Evolutionary conservation across 2,888 invertebrate genomes (phyloP), one percentile per base, ranked within the genome.

Genomic region (Acrobasis repandana): DNA sequence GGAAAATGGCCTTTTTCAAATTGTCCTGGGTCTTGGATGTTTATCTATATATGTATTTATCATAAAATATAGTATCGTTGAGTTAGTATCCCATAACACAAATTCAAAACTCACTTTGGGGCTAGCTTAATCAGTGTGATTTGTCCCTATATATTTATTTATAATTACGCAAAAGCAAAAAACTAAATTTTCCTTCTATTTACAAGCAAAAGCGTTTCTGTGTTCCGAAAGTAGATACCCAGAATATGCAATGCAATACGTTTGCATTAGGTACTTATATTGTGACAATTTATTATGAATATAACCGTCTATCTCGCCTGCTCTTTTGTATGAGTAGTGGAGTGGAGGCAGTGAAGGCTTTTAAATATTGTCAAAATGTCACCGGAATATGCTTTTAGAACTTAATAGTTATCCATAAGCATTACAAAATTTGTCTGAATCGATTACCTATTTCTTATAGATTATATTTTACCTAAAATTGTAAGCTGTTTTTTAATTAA

Each of bases 241-340:
- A 34, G 10, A 10, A 14, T 15, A 33, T 34, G 33, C 51, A 51
- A 11, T n/a, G n/a, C n/a, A n/a, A 36, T 36, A 36, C 34, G 15
- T 51, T 51, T 34, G 36, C 36, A 36, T 2, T 20, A 3, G 2
- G 2, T 20, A 3, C 2, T 51, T 15, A 15, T 15, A 34, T 52
- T 36, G 52, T 52, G 16, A 52, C 16, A 36, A 52, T 52, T 52
- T 52, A 34, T 20, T 28, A 51, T 51, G 28, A 28, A 51, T 50
- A 20, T 1, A 6, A 5, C 50, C 50, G 14, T 49, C 49, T 49
- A 9, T 49, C 50, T 28, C 50, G 50, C n/a, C 38, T 11, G 38
- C 38, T 14, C 38, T 38, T 11, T 28, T 50, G 4, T 28, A 8
- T 16, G 33, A 34, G 34, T 52, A 52, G 52, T 52, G 9, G 34